Base-by-base conservation (phyloP, 2,888 invertebrate species). In the Lepidochrysops patricia region DNA sequence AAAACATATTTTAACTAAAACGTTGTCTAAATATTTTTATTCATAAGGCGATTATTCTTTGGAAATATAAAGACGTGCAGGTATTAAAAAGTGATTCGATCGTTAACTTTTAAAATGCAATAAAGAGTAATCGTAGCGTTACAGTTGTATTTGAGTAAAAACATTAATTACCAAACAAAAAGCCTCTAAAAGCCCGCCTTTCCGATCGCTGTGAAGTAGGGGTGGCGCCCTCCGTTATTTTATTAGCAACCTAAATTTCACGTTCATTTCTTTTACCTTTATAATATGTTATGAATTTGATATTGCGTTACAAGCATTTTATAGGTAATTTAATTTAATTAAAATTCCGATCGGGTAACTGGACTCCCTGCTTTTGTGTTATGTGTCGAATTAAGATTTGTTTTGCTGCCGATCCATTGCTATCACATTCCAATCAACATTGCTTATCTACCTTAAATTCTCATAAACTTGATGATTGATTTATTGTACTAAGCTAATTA, bases 131-230 rank as follows among this genome's bases (percentile, higher is more conserved):
- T 52, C 26, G 50, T 52, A 26, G 35, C 34, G 35, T 59, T 58
- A 59, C 52, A 60, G 57, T 63, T 60, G 57, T 61, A 63, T 60
- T 60, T 61, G 50, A 62, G 62, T 58, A 63, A 60, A 62, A 65
- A 68, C 63, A 84, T 84, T 84, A 86, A 88, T 88, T 85, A 86
- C 79, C 76, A 84, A 85, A 84, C 84, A 87, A 87, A 85, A 85
- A 86, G 82, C 86, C 83, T 82, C 85, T 85, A 87, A 88, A 86
- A 85, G 85, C 87, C 84, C 84, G 86, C 82, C 82, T 80, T 83
- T 81, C 79, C 79, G 80, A 80, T 80, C 79, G 76, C 76, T 71
- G 77, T 75, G 76, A 79, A 79, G 81, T 80, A 80, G 83, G 86
- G 87, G 86, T 80, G 81, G 79, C 81, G 73, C 84, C 84, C 87